Evolutionary conservation across 2,888 invertebrate genomes (phyloP), one percentile per base, ranked within the genome.

Genomic region (Drosophila kambysellisi): DNA sequence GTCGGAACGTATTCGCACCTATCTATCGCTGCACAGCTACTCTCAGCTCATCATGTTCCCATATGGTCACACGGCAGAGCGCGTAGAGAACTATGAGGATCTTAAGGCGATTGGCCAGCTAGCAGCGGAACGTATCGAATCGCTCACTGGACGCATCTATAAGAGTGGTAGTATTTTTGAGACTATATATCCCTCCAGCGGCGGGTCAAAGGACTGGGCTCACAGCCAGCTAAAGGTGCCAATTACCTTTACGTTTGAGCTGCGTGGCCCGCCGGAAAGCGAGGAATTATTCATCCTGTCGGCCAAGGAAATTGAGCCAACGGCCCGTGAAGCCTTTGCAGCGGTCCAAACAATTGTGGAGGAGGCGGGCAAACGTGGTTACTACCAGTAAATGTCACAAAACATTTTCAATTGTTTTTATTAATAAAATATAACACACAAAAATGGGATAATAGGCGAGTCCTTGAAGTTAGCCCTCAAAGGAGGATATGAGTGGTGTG

Each of bases 1-100:
- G 95, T 84, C 95, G 95, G n/a, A 84, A 3, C 75, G 72, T 25
- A 83, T 95, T 30, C 93, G 93, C 50, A 94, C 94, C 3, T 96
- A 95, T 91, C 89, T 96, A 30, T 93, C 95, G 0, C 94, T 96
- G 76, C 96, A 96, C 91, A 84, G 89, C 54, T 96, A 94, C 84
- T 95, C 95, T 0, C 96, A 96, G 83, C 91, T 95, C 60, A 92
- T 95, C 41, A 93, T 95, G 87, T 93, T 95, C 61, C 95, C 96
- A 0, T 95, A 95, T 66, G 83, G 91, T 2, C 80, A 89, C 33
- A 74, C 80, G 6, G 66, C 84, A 0, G 77, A 81, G 5, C 87
- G 76, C 2, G 88, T 80, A 9, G 71, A 79, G 6, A 91, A 92
- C 70, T 91, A 91, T 56, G 76, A 68, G 12, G 93, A 93, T 72